Base-by-base conservation (phyloP, 2,797 vertebrate species). In the Pygocentrus nattereri region DNA sequence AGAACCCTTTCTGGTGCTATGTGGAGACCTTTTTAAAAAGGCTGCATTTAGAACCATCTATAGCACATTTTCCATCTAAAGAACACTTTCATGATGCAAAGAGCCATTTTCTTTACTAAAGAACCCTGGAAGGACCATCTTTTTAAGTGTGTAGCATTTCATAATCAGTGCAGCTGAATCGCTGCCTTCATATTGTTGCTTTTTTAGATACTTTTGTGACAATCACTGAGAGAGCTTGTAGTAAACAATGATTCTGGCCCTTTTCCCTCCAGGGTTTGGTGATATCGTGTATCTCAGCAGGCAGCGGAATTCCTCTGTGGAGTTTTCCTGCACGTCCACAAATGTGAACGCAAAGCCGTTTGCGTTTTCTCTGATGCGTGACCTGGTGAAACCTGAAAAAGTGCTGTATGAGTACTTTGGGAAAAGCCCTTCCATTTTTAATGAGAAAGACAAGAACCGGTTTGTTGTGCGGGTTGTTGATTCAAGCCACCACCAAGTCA, bases 301-400 rank as follows among this genome's bases (percentile, higher is more conserved):
- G 13, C 6, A 4, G 0, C 86, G 87, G 71, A 94, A 93, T 0
- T 85, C 87, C 0, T 90, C 91, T 0, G 87, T 91, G 58, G 75
- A 87, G 12, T 34, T 95, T 0, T 54, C 71, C 56, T 95, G 94
- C 15, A 65, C 5, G 18, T 11, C 85, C 0, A 0, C 21, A n/a
- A 52, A 80, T 0, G 69, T 44, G 0, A 59, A 3, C 0, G 0
- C 0, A 2, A 21, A 1, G 0, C 0, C 44, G 0, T 87, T 93
- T 30, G 92, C 87, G 0, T 19, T 94, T n/a, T 83, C 84, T 85
- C 90, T 95, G 84, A 85, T 6, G 1, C 92, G 92, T 23, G 84
- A 27, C 34, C 90, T 88, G 90, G 73, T 88, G 19, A 30, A 12
- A 0, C n/a, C 41, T 0, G 19, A 58, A 11, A 0, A 0, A 0